phyloP scores from a whole-genome alignment of 1,140 invertebrate genomes.

The Diachasmimorpha longicaudata region DNA sequence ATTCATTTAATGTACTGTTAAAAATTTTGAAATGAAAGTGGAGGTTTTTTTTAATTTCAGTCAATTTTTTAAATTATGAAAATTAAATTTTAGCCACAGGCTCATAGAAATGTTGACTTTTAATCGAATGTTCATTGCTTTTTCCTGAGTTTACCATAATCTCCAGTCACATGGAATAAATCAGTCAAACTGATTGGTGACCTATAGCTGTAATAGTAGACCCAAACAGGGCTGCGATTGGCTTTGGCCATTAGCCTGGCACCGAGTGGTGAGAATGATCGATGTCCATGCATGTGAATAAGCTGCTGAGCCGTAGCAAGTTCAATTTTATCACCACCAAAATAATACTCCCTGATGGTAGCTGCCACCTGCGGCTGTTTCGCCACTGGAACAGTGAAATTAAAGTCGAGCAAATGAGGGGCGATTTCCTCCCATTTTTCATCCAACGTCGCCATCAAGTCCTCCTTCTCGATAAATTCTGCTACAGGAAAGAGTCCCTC shows the following conservation, averaged over 20 bases:
- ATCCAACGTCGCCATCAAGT: conserved; percentile 61
- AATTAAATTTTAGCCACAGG: too few relatives aligned
- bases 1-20: too few relatives aligned
- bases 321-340: conserved; percentile 60
- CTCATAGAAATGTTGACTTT: too few relatives aligned
- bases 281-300: conserved; percentile 66
- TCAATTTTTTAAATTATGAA: too few relatives aligned
- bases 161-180: not conserved
- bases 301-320: conserved; percentile 28
- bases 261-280: conserved; percentile 66
- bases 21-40: too few relatives aligned
- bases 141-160: not conserved
- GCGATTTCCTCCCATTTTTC: conserved; percentile 66
- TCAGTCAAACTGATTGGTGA: conserved; percentile 35
- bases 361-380: conserved; percentile 55
- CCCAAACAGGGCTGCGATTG: conserved; percentile 66
- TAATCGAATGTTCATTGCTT: too few relatives aligned
- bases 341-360: conserved; percentile 66
- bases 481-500: conserved; percentile 65
- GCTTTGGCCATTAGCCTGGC: conserved; percentile 63
- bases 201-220: conserved; percentile 66
- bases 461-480: conserved; percentile 59
- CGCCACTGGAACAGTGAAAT: conserved; percentile 64
- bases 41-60: too few relatives aligned
- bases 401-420: conserved; percentile 67